phyloP scores from a whole-genome alignment of 2,113 vertebrate species.

The Paratilapia polleni region DNA sequence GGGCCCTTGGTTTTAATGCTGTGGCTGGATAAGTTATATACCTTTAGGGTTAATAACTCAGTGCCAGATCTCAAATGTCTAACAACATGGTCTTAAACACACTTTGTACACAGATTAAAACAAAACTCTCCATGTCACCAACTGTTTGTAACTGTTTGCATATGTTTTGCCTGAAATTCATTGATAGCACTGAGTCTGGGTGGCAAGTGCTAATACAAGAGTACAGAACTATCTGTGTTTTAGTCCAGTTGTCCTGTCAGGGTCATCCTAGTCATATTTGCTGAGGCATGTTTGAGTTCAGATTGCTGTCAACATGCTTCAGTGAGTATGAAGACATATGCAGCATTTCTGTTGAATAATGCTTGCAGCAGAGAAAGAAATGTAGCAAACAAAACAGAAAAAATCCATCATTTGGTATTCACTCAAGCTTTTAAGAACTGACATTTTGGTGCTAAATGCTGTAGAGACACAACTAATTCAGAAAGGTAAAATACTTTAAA shows the following conservation, averaged over 20 bases:
- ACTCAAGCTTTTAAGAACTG: neutral
- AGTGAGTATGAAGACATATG: slow-evolving; percentile 19
- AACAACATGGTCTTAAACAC: no score
- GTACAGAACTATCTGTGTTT: neutral
- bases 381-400: neutral
- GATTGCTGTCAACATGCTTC: slow-evolving; percentile 9
- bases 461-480: neutral
- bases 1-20: no score
- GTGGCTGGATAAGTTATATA: no score
- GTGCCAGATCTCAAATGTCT: no score
- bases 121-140: no score
- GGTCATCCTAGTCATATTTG: slow-evolving; percentile 23
- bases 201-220: neutral
- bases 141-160: no score
- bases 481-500: neutral
- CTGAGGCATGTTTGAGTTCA: slow-evolving; percentile 17
- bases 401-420: neutral
- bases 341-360: slow-evolving; percentile 24
- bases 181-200: neutral
- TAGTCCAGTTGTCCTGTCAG: slow-evolving; percentile 6
- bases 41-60: no score
- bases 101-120: no score
- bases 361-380: neutral
- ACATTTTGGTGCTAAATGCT: neutral
- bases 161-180: neutral